Base-by-base conservation (phyloP, 2,888 invertebrate genomes). In the Scotopteryx bipunctaria region DNA sequence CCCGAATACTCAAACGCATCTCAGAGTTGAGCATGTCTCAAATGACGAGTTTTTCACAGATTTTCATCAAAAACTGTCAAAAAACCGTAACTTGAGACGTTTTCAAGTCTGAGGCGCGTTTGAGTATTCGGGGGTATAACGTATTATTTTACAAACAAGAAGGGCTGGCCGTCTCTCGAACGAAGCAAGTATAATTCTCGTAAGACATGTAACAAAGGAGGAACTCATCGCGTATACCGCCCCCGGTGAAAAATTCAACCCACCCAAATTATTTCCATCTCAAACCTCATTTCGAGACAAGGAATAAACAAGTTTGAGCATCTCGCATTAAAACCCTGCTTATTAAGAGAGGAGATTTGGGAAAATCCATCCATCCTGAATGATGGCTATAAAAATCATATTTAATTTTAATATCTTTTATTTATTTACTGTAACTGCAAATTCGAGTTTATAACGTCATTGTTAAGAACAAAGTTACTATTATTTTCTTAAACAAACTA, bases 171-270 rank as follows among this genome's bases (percentile, higher is more conserved):
- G 42, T 21, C 23, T 42, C 17, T 33, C 33, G 27, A 19, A 36
- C n/a, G 36, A 16, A 27, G 17, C 16, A 44, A 36, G 40, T 38
- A 19, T 33, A 25, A 14, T 38, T 35, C 32, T 36, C 21, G 44
- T 41, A 14, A 37, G 19, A 42, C 41, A 32, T 41, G 46, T 32
- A 46, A 52, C 46, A 25, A 46, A 46, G 37, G 9, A 41, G 23
- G 8, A 17, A 37, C 35, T 43, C 31, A 41, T 51, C 41, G 38
- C 25, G 23, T 52, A 52, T 25, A 29, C 29, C 40, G 45, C 36
- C 52, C 21, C 45, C 46, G 21, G 46, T 45, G 27, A 47, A 47
- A 53, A 47, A 53, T 47, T 50, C 42, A 37, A 37, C 32, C 48
- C 45, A 36, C 31, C 27, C 38, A 36, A 47, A 53, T 53, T 41